Evolutionary conservation across 2,888 invertebrate genomes (phyloP).

Genomic region (Tholera decimalis): DNA sequence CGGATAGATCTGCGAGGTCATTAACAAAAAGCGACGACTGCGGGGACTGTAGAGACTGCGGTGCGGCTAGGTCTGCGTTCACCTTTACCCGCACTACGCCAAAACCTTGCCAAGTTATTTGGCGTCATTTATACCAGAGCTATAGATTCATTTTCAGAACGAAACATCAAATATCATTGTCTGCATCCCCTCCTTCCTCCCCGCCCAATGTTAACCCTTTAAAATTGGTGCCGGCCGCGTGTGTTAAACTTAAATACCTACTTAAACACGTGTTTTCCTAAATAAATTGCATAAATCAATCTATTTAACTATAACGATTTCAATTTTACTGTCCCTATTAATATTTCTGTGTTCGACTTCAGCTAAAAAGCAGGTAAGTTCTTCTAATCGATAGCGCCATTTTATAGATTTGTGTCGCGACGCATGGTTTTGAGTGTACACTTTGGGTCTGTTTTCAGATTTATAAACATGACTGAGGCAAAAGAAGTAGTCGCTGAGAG

Average conservation of each 20-base stretch:
- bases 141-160: conserved; percentile 50
- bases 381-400: conserved; percentile 45
- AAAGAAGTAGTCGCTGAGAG: conserved; percentile 78
- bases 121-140: no score
- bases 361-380: conserved; percentile 38
- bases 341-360: conserved; percentile 14
- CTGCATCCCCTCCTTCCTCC: not conserved
- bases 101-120: no score
- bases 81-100: no score
- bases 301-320: conserved; percentile 13
- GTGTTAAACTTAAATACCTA: conserved; percentile 65
- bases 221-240: conserved; percentile 68
- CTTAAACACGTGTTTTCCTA: conserved; percentile 75
- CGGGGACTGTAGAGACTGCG: no score
- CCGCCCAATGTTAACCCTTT: conserved; percentile 11
- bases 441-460: conserved; percentile 54
- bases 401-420: conserved; percentile 39
- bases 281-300: conserved; percentile 36
- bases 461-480: conserved; percentile 81
- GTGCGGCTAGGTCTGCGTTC: no score
- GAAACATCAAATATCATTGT: conserved; percentile 25
- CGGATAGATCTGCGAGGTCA: no score
- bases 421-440: conserved; percentile 28
- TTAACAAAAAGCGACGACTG: no score
- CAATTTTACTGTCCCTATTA: conserved; percentile 1